These are phyloP conservation scores for Arvicanthis niloticus DNA, from an alignment of 2,113 vertebrate species.

Conservation along the genomic window DNA sequence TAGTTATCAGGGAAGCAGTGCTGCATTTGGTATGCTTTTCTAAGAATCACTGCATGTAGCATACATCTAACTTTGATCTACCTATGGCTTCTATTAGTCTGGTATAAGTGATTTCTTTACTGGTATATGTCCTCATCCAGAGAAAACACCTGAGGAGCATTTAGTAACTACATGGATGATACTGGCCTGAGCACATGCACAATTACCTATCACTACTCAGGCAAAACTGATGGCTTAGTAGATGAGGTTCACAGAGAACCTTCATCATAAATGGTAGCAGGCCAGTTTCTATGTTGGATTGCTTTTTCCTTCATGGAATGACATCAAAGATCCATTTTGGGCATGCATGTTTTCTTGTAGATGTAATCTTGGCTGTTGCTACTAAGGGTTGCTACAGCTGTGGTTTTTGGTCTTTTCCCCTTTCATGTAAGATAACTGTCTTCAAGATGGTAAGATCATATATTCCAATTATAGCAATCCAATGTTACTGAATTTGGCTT, in stretches of 20 bases:
- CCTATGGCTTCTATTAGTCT: neutral
- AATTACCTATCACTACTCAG: neutral
- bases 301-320: neutral
- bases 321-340: neutral
- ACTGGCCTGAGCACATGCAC: too few species aligned
- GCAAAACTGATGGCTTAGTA: accelerated
- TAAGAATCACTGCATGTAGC: neutral
- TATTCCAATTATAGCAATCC: neutral
- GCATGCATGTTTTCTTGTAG: neutral
- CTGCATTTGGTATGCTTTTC: neutral
- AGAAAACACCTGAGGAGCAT: neutral
- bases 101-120: neutral
- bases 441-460: neutral
- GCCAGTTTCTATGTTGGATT: neutral
- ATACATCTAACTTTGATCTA: too few species aligned
- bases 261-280: neutral
- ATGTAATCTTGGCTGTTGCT: neutral
- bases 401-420: neutral
- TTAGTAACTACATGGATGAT: neutral
- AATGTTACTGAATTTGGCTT: neutral
- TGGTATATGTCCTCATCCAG: neutral
- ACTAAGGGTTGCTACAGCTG: neutral
- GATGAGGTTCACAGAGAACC: neutral
- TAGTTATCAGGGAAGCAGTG: neutral
- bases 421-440: neutral